A percentile compares a stretch with the other conserved stretches of the same genome.
Evolutionary conservation across 2,113 vertebrate species (phyloP).

Genomic region (Gnathonemus longibarbis): DNA sequence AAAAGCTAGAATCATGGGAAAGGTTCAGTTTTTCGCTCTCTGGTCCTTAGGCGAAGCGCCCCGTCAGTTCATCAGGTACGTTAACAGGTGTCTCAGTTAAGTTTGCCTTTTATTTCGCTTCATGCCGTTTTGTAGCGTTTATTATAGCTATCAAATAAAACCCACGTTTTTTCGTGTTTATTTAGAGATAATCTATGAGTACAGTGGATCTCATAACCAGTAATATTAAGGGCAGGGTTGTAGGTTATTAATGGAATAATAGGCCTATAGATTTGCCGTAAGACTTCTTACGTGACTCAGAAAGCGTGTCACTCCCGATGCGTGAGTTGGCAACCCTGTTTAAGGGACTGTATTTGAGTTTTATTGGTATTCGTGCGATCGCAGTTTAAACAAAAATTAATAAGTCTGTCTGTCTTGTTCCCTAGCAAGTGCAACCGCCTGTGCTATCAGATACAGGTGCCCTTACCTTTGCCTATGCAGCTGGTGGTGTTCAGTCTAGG

Average conservation of each 20-base stretch:
- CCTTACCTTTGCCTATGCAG: conserved; percentile 67
- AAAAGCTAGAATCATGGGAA: conserved; percentile 42
- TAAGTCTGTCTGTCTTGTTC: not conserved
- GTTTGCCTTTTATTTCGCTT: not conserved
- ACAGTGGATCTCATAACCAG: not conserved
- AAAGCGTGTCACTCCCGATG: not conserved
- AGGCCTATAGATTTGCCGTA: not conserved
- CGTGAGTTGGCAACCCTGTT: not conserved
- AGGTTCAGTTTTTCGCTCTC: conserved; percentile 60
- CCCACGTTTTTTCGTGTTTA: not conserved
- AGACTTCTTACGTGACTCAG: not conserved
- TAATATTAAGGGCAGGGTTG: not conserved
- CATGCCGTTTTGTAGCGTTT: not conserved
- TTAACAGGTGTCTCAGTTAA: not conserved
- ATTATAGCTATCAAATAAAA: not conserved
- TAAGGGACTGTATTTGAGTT: not conserved
- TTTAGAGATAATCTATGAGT: not conserved
- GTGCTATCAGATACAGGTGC: conserved; percentile 67
- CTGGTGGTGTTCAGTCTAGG: conserved; percentile 75
- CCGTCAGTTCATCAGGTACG: conserved; percentile 63
- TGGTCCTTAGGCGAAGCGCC: conserved; percentile 67
- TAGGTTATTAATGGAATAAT: not conserved
- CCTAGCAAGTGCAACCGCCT: conserved; percentile 62
- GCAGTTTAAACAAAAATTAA: no score
- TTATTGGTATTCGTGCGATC: not conserved